Conservation (phyloP, 2,888 invertebrate species). For the Scaeva pyrastri region DNA sequence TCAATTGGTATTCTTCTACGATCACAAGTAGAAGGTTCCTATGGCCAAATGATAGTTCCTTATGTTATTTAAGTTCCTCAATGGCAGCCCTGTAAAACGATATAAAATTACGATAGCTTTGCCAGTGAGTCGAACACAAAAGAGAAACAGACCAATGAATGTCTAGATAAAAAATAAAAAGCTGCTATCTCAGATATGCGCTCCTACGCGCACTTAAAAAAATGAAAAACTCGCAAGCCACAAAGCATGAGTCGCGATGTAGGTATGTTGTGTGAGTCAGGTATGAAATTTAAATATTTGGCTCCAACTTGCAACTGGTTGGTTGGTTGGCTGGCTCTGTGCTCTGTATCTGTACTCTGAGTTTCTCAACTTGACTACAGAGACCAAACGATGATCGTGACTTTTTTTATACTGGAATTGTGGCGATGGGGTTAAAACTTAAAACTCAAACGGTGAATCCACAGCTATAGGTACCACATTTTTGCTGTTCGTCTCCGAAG, state of each 20-base stretch:
- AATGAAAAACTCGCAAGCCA: background rate
- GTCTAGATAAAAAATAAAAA: background rate
- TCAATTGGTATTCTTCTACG: too few species aligned
- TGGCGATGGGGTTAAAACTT: slow-evolving; percentile 20
- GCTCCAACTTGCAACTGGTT: background rate
- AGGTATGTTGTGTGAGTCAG: background rate
- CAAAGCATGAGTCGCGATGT: too few species aligned
- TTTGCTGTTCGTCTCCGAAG: slow-evolving; percentile 1
- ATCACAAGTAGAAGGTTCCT: too few species aligned
- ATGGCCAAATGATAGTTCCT: background rate
- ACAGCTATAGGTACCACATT: slow-evolving; percentile 2
- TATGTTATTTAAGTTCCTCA: background rate
- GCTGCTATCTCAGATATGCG: slow-evolving; percentile 5
- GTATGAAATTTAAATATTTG: background rate
- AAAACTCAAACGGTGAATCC: slow-evolving; percentile 9
- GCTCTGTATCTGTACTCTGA: too few species aligned
- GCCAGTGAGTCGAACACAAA: background rate
- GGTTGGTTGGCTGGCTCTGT: background rate
- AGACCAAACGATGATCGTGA: background rate
- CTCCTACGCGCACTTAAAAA: background rate
- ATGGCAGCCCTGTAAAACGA: slow-evolving; percentile 13
- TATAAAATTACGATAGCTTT: background rate
- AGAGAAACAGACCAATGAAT: background rate
- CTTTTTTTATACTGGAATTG: slow-evolving; percentile 4
- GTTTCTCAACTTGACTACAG: background rate